Percentiles rank a stretch among this genome's conserved stretches.
These are phyloP conservation scores for Neoitamus cyanurus DNA, from an alignment of 2,888 invertebrate genomes.

Conservation along the genomic window DNA sequence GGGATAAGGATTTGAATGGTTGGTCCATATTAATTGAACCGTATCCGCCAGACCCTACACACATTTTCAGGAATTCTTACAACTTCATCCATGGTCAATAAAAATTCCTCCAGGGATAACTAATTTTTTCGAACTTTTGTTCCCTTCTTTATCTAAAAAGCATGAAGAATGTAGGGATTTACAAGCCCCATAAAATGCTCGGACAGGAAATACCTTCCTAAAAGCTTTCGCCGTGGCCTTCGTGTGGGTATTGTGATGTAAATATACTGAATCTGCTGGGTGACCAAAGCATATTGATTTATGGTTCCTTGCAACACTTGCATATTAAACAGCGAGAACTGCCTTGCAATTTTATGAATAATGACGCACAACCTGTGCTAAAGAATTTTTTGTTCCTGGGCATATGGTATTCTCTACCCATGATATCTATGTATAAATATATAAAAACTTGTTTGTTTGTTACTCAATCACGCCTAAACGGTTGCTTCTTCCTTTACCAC, in stretches of 20 bases:
- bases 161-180: neutral
- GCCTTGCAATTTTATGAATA: neutral
- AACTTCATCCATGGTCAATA: neutral
- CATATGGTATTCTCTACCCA: no score
- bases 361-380: neutral
- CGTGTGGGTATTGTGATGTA: neutral
- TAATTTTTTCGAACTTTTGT: neutral
- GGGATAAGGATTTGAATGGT: no score
- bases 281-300: neutral
- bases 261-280: neutral
- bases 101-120: neutral
- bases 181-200: neutral
- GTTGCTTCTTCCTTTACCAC: no score
- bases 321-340: neutral
- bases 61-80: neutral
- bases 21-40: no score
- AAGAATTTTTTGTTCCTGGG: no score
- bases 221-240: neutral
- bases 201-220: neutral
- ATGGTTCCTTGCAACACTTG: neutral
- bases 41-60: neutral
- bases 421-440: no score
- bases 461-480: no score
- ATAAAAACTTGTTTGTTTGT: no score
- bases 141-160: neutral